phyloP scores from a whole-genome alignment of 2,888 invertebrate genomes.

The Neocrepidodera transversa region DNA sequence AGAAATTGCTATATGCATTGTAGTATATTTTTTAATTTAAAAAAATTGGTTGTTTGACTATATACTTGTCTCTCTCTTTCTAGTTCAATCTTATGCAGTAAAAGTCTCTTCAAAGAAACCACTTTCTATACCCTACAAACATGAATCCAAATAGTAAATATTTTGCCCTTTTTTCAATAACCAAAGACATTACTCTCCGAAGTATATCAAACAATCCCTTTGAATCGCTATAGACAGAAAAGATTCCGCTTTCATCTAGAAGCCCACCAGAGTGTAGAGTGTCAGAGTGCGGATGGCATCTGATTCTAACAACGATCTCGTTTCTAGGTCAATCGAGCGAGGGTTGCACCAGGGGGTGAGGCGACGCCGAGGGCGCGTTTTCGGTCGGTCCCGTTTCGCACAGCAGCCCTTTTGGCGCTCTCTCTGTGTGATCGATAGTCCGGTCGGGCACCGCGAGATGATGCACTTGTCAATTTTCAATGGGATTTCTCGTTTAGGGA shows the following conservation, averaged over 20 bases:
- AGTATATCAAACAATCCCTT: not conserved
- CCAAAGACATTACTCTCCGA: too few species aligned
- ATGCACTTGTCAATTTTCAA: constrained; percentile 12
- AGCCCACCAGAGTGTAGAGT: not conserved
- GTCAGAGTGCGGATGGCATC: constrained; percentile 27
- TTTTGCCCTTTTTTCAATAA: too few species aligned
- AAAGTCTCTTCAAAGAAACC: too few species aligned
- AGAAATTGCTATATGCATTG: too few species aligned
- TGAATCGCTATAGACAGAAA: not conserved
- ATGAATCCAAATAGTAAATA: too few species aligned
- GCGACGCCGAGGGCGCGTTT: not conserved
- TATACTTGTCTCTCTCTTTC: too few species aligned
- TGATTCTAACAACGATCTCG: constrained; percentile 33
- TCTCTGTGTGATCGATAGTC: constrained; percentile 16
- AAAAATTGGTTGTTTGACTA: too few species aligned
- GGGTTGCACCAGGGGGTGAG: constrained; percentile 5
- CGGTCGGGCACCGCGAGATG: constrained; percentile 4
- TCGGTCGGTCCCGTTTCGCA: constrained; percentile 9
- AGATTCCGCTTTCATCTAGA: not conserved
- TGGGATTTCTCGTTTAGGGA: not conserved
- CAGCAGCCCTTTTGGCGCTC: constrained; percentile 13
- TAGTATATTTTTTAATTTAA: too few species aligned
- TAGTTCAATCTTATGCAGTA: too few species aligned
- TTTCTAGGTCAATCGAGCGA: constrained; percentile 35
- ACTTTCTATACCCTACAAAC: too few species aligned